phyloP scores from a whole-genome alignment of 2,113 vertebrate genomes.

The Nesoenas mayeri region DNA sequence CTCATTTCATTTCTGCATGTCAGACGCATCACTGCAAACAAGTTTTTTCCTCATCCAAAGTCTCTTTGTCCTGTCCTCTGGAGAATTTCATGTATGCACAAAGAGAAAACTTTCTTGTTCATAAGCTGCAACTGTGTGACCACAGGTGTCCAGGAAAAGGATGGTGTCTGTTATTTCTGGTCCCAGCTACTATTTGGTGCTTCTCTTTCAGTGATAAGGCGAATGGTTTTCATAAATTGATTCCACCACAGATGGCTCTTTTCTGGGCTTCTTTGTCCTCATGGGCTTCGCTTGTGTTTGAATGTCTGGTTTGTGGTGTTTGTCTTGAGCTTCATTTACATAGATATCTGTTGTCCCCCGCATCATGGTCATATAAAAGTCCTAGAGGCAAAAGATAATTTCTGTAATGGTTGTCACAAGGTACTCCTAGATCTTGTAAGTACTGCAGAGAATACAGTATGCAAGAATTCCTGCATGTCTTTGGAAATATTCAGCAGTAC shows the following conservation, averaged over 20 bases:
- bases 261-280: neutral
- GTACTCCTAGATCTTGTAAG: neutral
- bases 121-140: neutral
- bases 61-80: neutral
- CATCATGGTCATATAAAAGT: neutral
- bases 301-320: neutral
- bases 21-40: neutral
- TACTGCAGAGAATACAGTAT: neutral
- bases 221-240: neutral
- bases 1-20: neutral
- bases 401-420: neutral
- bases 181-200: neutral
- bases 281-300: neutral
- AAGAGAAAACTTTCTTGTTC: neutral
- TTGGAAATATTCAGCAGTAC: neutral
- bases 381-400: neutral
- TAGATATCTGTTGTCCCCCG: neutral
- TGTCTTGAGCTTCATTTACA: neutral
- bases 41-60: neutral
- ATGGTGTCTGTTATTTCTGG: neutral
- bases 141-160: neutral
- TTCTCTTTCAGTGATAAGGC: neutral
- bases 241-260: neutral
- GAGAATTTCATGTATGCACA: neutral
- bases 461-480: neutral